These are phyloP conservation scores for Drosophila aldrichi DNA, from an alignment of 2,888 invertebrate species.

Conservation along the genomic window DNA sequence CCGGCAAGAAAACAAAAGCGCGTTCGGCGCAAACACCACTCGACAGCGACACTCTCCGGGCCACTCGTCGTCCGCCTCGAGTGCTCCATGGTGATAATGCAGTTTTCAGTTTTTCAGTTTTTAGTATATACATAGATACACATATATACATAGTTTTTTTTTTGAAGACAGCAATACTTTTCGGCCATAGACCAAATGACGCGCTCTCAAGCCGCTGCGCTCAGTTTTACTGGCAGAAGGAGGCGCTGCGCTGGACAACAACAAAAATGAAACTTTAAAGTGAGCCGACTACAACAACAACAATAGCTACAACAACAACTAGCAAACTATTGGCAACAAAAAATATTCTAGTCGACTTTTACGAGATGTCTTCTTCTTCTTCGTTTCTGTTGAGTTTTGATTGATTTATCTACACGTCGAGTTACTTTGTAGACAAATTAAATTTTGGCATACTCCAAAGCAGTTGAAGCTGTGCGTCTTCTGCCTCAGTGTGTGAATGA, in stretches of 20 bases:
- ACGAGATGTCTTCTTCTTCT: constrained; percentile 31
- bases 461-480: constrained; percentile 35
- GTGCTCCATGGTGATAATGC: constrained; percentile 76
- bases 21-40: constrained; percentile 63
- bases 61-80: constrained; percentile 63
- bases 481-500: constrained; percentile 47
- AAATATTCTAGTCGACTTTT: constrained; percentile 48
- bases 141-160: neutral
- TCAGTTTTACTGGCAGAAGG: constrained; percentile 13
- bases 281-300: constrained; percentile 56
- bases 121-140: neutral
- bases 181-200: constrained; percentile 56
- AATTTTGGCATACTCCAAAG: constrained; percentile 60
- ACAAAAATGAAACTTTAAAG: constrained; percentile 58
- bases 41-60: constrained; percentile 69
- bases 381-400: constrained; percentile 53
- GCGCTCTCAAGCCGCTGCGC: constrained; percentile 38
- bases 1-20: constrained; percentile 75
- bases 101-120: constrained; percentile 52
- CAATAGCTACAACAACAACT: no score
- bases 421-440: constrained; percentile 77
- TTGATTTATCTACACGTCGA: constrained; percentile 73
- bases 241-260: constrained; percentile 34
- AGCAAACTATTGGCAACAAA: constrained; percentile 24
- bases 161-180: constrained; percentile 41